Evolutionary conservation across 1,140 invertebrate genomes (phyloP).

Genomic region (Halesus radiatus): DNA sequence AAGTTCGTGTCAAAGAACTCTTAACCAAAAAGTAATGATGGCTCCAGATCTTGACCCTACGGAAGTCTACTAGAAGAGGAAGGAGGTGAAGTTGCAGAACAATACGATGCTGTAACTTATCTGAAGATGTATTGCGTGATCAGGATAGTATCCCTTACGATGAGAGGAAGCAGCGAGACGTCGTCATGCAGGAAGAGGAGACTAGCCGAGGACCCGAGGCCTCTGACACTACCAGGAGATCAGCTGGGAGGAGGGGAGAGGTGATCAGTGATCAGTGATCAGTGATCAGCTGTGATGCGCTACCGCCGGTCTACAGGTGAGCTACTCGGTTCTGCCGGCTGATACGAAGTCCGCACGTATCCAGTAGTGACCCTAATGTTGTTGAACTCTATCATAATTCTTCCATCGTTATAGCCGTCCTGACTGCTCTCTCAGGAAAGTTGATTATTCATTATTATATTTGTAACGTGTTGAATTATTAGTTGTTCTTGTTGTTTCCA

Average conservation of each 20-base stretch:
- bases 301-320: background rate
- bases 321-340: background rate
- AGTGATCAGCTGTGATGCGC: background rate
- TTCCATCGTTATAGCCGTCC: background rate
- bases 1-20: constrained; percentile 1
- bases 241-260: background rate
- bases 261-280: background rate
- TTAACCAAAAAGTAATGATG: constrained; percentile 11
- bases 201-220: background rate
- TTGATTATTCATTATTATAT: constrained; percentile 3
- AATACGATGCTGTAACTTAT: background rate
- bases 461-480: constrained; percentile 16
- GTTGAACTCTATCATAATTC: constrained; percentile 3
- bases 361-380: background rate
- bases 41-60: constrained; percentile 36
- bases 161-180: constrained; percentile 42
- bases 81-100: background rate
- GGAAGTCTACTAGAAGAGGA: constrained; percentile 36
- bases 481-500: constrained; percentile 3
- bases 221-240: background rate
- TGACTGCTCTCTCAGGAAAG: background rate
- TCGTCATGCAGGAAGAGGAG: constrained; percentile 44
- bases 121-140: constrained; percentile 23
- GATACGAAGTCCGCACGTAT: background rate
- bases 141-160: constrained; percentile 31